Conservation (phyloP, 2,113 vertebrate species). For the Gambusia affinis region DNA sequence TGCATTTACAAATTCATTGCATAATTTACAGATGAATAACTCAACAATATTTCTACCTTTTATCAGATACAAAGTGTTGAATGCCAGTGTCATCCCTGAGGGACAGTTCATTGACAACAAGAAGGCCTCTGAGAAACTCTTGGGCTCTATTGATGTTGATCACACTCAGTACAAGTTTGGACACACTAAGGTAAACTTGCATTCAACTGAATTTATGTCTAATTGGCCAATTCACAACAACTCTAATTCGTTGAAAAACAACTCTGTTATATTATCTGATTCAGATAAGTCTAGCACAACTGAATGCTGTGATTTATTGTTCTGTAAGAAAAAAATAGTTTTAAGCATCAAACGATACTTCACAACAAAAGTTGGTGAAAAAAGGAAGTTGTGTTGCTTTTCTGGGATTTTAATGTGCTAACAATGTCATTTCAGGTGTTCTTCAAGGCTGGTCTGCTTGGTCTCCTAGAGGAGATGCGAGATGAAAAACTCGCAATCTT, state of each 20-base stretch:
- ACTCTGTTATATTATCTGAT: too few species aligned
- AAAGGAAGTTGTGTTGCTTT: not conserved
- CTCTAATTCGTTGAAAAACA: too few species aligned
- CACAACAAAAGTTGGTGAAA: not conserved
- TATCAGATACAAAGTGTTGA: conserved; percentile 80
- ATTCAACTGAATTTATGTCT: too few species aligned
- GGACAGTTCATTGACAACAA: conserved; percentile 90
- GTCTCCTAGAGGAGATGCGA: conserved; percentile 92
- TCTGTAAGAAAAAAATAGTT: too few species aligned
- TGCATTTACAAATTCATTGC: not conserved
- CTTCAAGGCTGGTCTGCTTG: conserved; percentile 91
- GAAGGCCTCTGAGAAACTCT: conserved; percentile 88
- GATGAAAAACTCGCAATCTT: conserved; percentile 89
- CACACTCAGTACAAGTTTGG: conserved; percentile 90
- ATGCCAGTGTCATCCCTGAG: conserved; percentile 85
- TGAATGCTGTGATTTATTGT: too few species aligned
- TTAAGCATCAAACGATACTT: not conserved
- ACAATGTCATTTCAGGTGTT: conserved; percentile 82
- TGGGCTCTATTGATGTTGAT: conserved; percentile 87
- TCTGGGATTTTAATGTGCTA: not conserved
- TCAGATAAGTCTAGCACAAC: too few species aligned
- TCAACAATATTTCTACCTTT: not conserved
- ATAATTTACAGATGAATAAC: not conserved
- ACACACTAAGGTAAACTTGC: conserved; percentile 84
- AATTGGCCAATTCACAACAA: too few species aligned